phyloP scores from a whole-genome alignment of 2,113 vertebrate species.

The Donacobius atricapilla region DNA sequence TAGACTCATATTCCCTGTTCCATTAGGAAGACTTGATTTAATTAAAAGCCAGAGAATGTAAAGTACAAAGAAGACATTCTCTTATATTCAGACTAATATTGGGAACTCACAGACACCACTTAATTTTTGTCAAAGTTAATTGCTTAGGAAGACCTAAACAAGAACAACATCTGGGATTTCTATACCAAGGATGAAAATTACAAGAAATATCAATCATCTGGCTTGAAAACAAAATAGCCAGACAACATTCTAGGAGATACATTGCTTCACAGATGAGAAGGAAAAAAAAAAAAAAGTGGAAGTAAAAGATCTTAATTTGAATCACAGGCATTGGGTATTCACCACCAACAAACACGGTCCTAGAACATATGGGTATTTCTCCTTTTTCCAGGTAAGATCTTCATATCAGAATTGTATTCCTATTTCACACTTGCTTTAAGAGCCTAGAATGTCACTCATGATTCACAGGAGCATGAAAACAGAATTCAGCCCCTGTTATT shows the following conservation, averaged over 20 bases:
- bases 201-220: not conserved
- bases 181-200: not conserved
- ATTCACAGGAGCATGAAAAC: not conserved
- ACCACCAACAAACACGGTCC: not conserved
- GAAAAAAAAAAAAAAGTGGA: not conserved
- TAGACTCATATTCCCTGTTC: not conserved
- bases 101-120: not conserved
- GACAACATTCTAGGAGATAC: not conserved
- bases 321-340: not conserved
- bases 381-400: not conserved
- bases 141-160: not conserved
- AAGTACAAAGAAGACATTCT: not conserved
- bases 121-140: not conserved
- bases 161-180: not conserved
- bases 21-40: not conserved
- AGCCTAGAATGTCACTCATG: not conserved
- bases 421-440: not conserved
- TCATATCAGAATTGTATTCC: not conserved
- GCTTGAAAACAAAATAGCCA: not conserved
- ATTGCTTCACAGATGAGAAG: not conserved
- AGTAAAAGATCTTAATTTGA: not conserved
- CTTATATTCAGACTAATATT: not conserved
- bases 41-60: not conserved
- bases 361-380: not conserved
- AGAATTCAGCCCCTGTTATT: not conserved